Evolutionary conservation across 2,888 invertebrate genomes (phyloP).

Genomic region (Cheilosia vernalis): DNA sequence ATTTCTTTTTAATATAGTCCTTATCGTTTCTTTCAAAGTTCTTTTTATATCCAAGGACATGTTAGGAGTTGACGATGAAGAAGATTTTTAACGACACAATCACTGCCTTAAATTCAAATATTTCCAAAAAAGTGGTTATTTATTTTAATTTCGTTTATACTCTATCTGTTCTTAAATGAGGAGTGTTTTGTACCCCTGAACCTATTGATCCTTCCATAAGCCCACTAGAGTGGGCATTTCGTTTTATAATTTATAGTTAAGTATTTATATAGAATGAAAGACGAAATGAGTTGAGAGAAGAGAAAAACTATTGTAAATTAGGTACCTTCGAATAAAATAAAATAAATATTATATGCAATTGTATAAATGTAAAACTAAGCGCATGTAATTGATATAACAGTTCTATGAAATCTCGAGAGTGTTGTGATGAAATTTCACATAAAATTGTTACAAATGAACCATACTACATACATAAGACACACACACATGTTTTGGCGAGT

Average conservation of each 20-base stretch:
- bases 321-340: conserved; percentile 80
- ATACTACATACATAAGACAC: conserved; percentile 37
- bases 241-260: conserved; percentile 51
- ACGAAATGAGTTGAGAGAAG: conserved; percentile 50
- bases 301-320: conserved; percentile 82
- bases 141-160: conserved; percentile 2
- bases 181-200: conserved; percentile 42
- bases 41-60: conserved; percentile 46
- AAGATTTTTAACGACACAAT: conserved; percentile 77
- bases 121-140: conserved; percentile 64
- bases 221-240: conserved; percentile 24
- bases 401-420: conserved; percentile 81
- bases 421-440: conserved; percentile 81
- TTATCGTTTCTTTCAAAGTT: conserved; percentile 8
- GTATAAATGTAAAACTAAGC: conserved; percentile 72
- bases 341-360: conserved; percentile 66
- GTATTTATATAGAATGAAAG: conserved; percentile 40
- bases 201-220: conserved; percentile 66
- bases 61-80: conserved; percentile 72
- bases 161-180: conserved; percentile 16
- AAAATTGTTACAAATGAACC: conserved; percentile 62
- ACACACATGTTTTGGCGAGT: conserved; percentile 3
- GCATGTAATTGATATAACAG: conserved; percentile 72
- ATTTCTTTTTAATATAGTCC: conserved; percentile 18
- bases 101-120: conserved; percentile 80